Base-by-base conservation (phyloP, 2,888 invertebrate species). In the Chalcosyrphus nemorum region DNA sequence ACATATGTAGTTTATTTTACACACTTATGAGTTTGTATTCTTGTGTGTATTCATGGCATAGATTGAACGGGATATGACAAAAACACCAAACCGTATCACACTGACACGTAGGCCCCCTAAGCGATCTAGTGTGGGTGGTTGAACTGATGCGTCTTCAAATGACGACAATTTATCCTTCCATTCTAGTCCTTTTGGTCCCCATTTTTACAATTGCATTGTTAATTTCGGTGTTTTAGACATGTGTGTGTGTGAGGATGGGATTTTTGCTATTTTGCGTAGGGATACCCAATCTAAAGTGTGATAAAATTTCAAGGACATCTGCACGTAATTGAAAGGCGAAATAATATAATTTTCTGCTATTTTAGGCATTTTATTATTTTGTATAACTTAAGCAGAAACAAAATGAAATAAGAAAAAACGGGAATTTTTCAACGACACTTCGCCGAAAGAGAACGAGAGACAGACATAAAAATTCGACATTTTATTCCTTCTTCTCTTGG, bases 321-420 rank as follows among this genome's bases (percentile, higher is more conserved):
- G 3, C 24, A 19, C 19, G 3, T n/a, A 45, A 45, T 6, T 32
- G n/a, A 45, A 17, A 13, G 27, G 9, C 9, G 6, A 45, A 63
- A 29, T 9, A 59, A 7, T 38, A 13, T 57, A 21, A n/a, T 43
- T 27, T 47, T 21, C 7, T 19, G 21, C 13, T 47, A 32, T 15
- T 63, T 19, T 35, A 21, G 32, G 47, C 32, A 63, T 63, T 63
- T 63, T 63, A 63, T 63, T 47, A 56, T 56, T 35, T 35, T 4
- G 17, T 5, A 54, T 32, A 29, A 35, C 35, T 9, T n/a, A 17
- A n/a, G n/a, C 5, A 11, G 56, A n/a, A 17, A 19, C 2, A 6
- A 6, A 56, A 35, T 35, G 13, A 56, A 4, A 35, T 6, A 9
- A n/a, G 15, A 6, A 19, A 56, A 35, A 19, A n/a, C n/a, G 32